phyloP scores from a whole-genome alignment of 2,888 invertebrate genomes.

The Chalcis sispes region DNA sequence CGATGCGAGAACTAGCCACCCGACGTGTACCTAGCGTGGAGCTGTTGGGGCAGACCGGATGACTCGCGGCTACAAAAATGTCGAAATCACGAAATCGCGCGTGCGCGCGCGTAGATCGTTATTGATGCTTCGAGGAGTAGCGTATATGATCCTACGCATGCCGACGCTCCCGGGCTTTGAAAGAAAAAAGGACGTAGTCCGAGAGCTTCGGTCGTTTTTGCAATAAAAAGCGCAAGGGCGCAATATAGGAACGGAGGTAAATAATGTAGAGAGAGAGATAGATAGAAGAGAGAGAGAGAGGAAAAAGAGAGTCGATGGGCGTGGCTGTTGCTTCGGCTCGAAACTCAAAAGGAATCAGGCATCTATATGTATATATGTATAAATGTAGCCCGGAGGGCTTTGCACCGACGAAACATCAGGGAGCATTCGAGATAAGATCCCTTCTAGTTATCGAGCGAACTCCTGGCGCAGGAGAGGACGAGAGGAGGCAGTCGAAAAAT shows the following conservation, averaged over 20 bases:
- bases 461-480: constrained; percentile 59
- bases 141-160: neutral
- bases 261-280: constrained; percentile 62
- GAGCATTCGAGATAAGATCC: constrained; percentile 73
- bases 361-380: constrained; percentile 3
- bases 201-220: neutral
- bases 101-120: constrained; percentile 31
- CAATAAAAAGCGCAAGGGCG: constrained; percentile 62
- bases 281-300: too few relatives aligned
- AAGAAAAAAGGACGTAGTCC: constrained; percentile 42
- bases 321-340: constrained; percentile 69
- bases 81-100: constrained; percentile 55
- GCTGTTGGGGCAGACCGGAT: neutral
- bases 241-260: constrained; percentile 68
- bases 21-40: neutral
- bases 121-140: constrained; percentile 51
- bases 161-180: constrained; percentile 70
- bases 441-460: constrained; percentile 73
- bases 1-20: constrained; percentile 41
- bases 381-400: constrained; percentile 26
- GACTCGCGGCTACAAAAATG: constrained; percentile 52
- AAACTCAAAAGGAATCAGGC: constrained; percentile 56
- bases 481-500: constrained; percentile 24
- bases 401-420: constrained; percentile 63
- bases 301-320: too few relatives aligned